Conservation (phyloP, 2,888 invertebrate genomes). For the Mylabris sibirica region DNA sequence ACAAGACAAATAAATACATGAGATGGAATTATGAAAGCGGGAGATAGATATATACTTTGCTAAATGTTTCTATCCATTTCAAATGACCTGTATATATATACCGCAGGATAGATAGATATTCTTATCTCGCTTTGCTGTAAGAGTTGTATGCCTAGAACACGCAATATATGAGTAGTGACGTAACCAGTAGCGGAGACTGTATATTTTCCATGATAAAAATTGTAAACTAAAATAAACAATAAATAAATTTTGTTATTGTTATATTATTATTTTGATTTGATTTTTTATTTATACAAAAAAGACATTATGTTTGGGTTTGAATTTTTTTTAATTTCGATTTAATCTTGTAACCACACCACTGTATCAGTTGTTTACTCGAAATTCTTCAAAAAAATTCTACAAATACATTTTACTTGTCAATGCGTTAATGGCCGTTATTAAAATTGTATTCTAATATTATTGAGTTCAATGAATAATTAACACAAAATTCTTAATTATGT, state of each 20-base stretch:
- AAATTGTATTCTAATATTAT: background rate
- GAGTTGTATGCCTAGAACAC: too few relatives aligned
- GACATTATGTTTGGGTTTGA: background rate
- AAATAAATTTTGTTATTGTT: background rate
- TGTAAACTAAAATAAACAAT: background rate
- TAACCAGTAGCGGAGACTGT: background rate
- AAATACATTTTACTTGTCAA: slow-evolving; percentile 1
- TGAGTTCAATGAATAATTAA: background rate
- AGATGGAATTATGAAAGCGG: too few relatives aligned
- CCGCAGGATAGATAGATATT: too few relatives aligned
- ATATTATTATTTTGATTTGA: background rate
- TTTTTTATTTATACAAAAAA: background rate
- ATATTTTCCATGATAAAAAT: background rate
- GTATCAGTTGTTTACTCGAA: background rate
- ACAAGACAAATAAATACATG: too few relatives aligned
- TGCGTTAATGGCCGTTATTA: background rate
- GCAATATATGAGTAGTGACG: too few relatives aligned
- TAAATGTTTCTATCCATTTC: too few relatives aligned
- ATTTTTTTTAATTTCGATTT: background rate
- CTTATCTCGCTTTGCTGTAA: too few relatives aligned
- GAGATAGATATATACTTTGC: too few relatives aligned
- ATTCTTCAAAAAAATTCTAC: background rate
- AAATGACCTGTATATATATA: too few relatives aligned
- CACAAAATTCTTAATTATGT: background rate
- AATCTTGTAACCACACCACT: background rate